Evolutionary conservation across 1,140 invertebrate species (phyloP).

Genomic region (Popillia japonica): DNA sequence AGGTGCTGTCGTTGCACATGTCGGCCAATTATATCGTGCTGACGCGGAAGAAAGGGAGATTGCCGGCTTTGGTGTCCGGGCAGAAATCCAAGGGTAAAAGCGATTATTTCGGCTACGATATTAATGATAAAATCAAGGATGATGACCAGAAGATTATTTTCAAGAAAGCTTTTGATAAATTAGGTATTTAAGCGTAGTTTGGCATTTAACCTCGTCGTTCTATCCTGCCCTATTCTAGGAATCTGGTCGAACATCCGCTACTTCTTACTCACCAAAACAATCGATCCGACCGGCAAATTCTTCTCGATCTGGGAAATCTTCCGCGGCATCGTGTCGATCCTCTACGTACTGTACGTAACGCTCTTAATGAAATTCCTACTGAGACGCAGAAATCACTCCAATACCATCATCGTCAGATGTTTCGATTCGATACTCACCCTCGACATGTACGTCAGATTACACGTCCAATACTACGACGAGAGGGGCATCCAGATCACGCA

Average conservation of each 20-base stretch:
- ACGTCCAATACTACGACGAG: slow-evolving; percentile 60
- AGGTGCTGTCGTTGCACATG: not conserved
- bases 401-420: not conserved
- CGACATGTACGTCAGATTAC: slow-evolving; percentile 53
- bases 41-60: slow-evolving; percentile 12
- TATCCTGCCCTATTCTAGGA: too few relatives aligned
- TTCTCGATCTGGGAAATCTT: slow-evolving; percentile 41
- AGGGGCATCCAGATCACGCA: slow-evolving; percentile 60
- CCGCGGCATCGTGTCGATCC: not conserved
- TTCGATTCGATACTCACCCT: slow-evolving; percentile 54
- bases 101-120: slow-evolving; percentile 32
- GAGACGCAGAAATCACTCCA: not conserved
- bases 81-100: slow-evolving; percentile 23
- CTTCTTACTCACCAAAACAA: slow-evolving; percentile 29
- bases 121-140: slow-evolving; percentile 3
- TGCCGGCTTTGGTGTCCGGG: not conserved
- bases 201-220: too few relatives aligned
- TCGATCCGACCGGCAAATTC: slow-evolving; percentile 37
- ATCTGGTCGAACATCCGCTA: not conserved
- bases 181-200: too few relatives aligned
- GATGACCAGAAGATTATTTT: not conserved
- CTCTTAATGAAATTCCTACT: slow-evolving; percentile 4
- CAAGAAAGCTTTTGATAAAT: not conserved
- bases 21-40: not conserved
- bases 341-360: not conserved